A percentile compares a stretch with the other conserved stretches of the same genome.
phyloP scores from a whole-genome alignment of 2,113 vertebrate species.

The Halichoerus grypus region DNA sequence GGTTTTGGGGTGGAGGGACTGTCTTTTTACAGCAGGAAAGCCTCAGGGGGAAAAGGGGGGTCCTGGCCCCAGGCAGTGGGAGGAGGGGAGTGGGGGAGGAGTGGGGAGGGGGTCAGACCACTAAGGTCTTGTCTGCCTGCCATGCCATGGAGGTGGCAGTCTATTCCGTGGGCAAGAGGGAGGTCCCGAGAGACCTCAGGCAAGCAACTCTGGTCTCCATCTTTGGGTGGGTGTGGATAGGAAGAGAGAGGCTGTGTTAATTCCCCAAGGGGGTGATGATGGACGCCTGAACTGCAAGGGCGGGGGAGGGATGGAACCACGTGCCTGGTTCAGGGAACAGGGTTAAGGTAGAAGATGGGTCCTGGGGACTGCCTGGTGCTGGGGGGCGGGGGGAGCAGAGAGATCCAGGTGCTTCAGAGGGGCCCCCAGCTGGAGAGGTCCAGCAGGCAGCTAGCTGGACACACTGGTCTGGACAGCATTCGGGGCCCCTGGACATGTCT shows the following conservation, averaged over 20 bases:
- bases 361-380: not conserved
- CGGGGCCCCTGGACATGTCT: not conserved
- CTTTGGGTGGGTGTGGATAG: not conserved
- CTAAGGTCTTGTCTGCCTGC: not conserved
- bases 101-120: not conserved
- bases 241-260: not conserved
- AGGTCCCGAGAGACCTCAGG: not conserved
- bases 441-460: not conserved
- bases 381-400: not conserved
- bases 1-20: not conserved
- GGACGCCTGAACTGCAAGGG: not conserved
- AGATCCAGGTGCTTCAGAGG: not conserved
- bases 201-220: not conserved
- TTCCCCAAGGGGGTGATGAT: accelerated
- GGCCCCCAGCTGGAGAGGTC: too few relatives aligned
- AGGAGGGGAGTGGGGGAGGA: accelerated
- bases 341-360: accelerated
- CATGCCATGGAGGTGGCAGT: not conserved
- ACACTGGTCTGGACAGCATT: not conserved
- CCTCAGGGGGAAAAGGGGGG: not conserved
- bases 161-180: not conserved
- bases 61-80: not conserved
- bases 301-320: not conserved
- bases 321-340: not conserved
- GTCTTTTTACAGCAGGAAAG: not conserved